Base-by-base conservation (phyloP, 2,888 invertebrate genomes). In the Glaucopsyche alexis region DNA sequence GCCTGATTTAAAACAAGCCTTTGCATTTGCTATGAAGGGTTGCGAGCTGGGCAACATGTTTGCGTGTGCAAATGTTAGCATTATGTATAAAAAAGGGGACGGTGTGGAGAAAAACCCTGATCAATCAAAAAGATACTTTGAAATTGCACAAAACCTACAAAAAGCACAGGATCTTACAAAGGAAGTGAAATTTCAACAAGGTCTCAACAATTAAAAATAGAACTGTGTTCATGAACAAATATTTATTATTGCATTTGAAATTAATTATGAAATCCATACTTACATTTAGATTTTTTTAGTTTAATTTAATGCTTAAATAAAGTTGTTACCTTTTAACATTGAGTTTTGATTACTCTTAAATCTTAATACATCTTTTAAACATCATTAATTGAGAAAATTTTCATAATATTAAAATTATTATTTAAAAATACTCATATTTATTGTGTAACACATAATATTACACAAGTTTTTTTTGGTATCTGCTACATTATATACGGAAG, bases 11-110 rank as follows among this genome's bases (percentile, higher is more conserved):
- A 93, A 93, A 60, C 96, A 96, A 86, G 98, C 98, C 0, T 97
- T 97, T 84, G 90, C 95, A 52, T 96, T 95, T 81, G 96, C 97
- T 0, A 88, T 94, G 74, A 96, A 95, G 85, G 97, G 96, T 0
- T 99, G 99, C 85, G 96, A 98, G 76, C 87, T 96, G 0, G 96
- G 96, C 0, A 96, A 98, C 83, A 95, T 97, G 84, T 96, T 96
- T 82, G 97, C 97, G 0, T 99, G 99, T 91, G 96, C 96, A 0
- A 99, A 99, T 90, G 92, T 98, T 0, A 96, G 98, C 82, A 95
- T 96, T 85, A 98, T 98, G 96, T 97, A 97, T 84, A 94, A 94
- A 49, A 95, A 95, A 83, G 98, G 98, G 14, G 97, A 98, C 77
- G 98, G 98, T 1, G 96, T 95, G 0, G 95, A 95, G 72, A 95